Evolutionary conservation across 2,113 vertebrate species (phyloP).

Genomic region (Empidonax traillii): DNA sequence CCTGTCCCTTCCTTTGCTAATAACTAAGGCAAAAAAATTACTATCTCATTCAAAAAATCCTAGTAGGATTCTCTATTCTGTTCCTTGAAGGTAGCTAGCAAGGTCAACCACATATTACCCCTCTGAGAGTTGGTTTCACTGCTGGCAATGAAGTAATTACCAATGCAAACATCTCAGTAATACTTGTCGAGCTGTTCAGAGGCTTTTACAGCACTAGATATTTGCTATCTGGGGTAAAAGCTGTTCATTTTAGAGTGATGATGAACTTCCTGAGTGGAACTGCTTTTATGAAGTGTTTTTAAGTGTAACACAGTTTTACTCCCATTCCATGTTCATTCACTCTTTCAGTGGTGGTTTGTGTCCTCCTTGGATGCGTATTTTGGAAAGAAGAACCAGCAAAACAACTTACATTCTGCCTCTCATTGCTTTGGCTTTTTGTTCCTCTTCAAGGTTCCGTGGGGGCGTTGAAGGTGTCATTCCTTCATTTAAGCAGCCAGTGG

Average conservation of each 20-base stretch:
- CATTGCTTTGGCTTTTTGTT: conserved; percentile 95
- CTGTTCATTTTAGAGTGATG: neutral
- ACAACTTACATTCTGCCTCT: conserved; percentile 92
- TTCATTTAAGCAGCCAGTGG: conserved; percentile 77
- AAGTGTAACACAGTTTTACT: neutral
- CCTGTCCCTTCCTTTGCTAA: neutral
- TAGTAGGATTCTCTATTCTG: neutral
- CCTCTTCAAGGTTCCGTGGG: conserved; percentile 90
- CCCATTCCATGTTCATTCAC: neutral
- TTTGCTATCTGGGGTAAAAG: neutral
- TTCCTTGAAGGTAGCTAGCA: neutral
- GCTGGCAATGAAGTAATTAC: neutral
- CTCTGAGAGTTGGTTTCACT: neutral
- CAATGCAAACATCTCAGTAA: neutral
- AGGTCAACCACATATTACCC: neutral
- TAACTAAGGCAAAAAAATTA: neutral
- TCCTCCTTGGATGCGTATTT: neutral
- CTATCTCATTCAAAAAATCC: neutral
- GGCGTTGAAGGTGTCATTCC: conserved; percentile 72
- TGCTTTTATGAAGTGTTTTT: neutral
- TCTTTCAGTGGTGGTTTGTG: neutral
- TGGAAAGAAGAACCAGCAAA: neutral
- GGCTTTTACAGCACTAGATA: neutral
- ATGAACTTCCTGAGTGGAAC: neutral
- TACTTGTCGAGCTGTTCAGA: neutral